phyloP scores from a whole-genome alignment of 2,797 vertebrate genomes.

The Heterohyrax brucei region DNA sequence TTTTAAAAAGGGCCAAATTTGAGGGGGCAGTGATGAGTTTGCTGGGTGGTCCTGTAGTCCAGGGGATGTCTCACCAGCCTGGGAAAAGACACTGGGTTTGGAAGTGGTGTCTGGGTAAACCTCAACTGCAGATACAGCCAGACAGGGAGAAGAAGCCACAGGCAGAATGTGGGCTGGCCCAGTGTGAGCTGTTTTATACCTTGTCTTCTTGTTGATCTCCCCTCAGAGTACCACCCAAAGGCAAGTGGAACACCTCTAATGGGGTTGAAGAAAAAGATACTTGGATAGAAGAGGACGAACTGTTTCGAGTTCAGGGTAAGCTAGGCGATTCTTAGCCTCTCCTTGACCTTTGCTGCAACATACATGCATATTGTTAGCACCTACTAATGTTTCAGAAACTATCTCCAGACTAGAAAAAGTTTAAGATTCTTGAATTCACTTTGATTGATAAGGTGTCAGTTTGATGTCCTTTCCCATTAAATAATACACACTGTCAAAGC shows the following conservation, averaged over 20 bases:
- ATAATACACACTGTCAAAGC: conserved; percentile 24
- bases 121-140: neutral
- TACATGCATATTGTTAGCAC: neutral
- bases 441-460: conserved; percentile 7
- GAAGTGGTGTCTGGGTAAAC: neutral
- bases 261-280: conserved; percentile 88
- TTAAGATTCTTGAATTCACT: neutral
- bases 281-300: conserved; percentile 90
- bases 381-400: conserved; percentile 3
- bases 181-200: conserved; percentile 30
- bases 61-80: neutral
- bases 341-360: neutral
- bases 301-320: conserved; percentile 89
- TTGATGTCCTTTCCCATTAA: conserved; percentile 55
- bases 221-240: conserved; percentile 80
- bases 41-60: neutral
- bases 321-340: neutral
- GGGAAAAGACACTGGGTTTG: neutral
- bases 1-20: neutral
- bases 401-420: conserved; percentile 7
- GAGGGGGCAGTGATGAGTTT: neutral
- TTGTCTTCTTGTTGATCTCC: conserved; percentile 70
- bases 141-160: neutral
- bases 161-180: neutral
- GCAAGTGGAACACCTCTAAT: conserved; percentile 76